Conservation (phyloP, 1,140 invertebrate species). For the Formica selysi region DNA sequence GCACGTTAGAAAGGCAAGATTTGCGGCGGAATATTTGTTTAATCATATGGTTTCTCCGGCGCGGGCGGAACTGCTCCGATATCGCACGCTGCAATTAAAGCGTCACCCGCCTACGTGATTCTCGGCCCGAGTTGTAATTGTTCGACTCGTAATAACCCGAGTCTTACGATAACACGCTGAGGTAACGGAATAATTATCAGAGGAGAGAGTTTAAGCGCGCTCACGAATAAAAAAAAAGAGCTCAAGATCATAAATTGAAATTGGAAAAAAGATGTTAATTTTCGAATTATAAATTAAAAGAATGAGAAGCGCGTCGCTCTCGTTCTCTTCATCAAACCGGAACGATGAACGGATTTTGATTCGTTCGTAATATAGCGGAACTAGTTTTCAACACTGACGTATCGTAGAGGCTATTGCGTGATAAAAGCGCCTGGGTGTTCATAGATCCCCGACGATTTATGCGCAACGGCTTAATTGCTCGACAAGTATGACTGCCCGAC, state of each 20-base stretch:
- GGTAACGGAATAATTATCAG: constrained; percentile 37
- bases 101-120: constrained; percentile 45
- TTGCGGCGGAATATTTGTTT: constrained; percentile 49
- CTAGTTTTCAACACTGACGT: not conserved
- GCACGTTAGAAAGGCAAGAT: constrained; percentile 27
- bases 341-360: not conserved
- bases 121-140: constrained; percentile 25
- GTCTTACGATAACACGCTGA: constrained; percentile 19
- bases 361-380: not conserved
- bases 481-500: constrained; percentile 40
- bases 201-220: not conserved
- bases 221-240: not conserved
- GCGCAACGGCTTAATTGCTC: constrained; percentile 41
- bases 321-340: not conserved
- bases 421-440: constrained; percentile 31
- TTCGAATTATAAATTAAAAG: not conserved
- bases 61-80: constrained; percentile 30
- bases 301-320: not conserved
- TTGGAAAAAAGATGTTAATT: not conserved
- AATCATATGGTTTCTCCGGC: constrained; percentile 17
- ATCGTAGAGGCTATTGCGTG: constrained; percentile 19
- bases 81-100: constrained; percentile 47
- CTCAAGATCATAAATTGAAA: not conserved
- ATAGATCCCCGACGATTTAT: constrained; percentile 36
- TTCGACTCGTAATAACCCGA: constrained; percentile 19